Base-by-base conservation (phyloP, 53 echinoderm and acorn worm genomes). In the Hippasteria phrygiana region DNA sequence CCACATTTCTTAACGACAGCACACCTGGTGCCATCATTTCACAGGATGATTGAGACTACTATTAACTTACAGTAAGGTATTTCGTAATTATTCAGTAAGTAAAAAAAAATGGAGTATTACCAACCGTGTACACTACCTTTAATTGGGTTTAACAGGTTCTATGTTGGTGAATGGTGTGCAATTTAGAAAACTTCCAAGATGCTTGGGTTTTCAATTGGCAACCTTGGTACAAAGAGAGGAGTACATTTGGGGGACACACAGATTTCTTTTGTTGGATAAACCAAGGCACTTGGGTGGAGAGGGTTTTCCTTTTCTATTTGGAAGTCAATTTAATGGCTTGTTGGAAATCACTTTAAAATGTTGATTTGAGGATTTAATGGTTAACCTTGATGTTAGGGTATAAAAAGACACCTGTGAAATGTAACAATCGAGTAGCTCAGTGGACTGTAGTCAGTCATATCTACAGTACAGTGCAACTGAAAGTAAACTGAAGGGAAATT, bases 201-300 rank as follows among this genome's bases (percentile, higher is more conserved):
- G 81, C 43, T 42, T 66, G 43, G 81, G 12, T 33, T 81, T 81
- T 63, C 18, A 20, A 81, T 43, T 64, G 33, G 65, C 10, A 56
- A 78, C 59, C 40, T 17, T 54, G 10, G 35, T n/a, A 78, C 35
- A 36, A 78, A 47, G 17, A 55, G 53, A 78, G 4, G 33, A 39
- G 78, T 34, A 78, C 55, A 56, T 55, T 59, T 35, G 31, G 62
- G 59, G n/a, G 35, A 8, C 12, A 37, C n/a, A n/a, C n/a, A n/a
- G n/a, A 55, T 41, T 78, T 39, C 41, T 36, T 10, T 78, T 55
- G 78, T 78, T 33, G 78, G 59, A 59, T 55, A 78, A 78, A 47
- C 78, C 28, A 37, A 55, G 59, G 40, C 59, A 59, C 18, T 59
- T 78, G 12, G 55, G 12, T 55, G 13, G 38, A 78, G 35, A 33